phyloP scores from a whole-genome alignment of 2,797 vertebrate genomes.

The Enteromius mattozi region DNA sequence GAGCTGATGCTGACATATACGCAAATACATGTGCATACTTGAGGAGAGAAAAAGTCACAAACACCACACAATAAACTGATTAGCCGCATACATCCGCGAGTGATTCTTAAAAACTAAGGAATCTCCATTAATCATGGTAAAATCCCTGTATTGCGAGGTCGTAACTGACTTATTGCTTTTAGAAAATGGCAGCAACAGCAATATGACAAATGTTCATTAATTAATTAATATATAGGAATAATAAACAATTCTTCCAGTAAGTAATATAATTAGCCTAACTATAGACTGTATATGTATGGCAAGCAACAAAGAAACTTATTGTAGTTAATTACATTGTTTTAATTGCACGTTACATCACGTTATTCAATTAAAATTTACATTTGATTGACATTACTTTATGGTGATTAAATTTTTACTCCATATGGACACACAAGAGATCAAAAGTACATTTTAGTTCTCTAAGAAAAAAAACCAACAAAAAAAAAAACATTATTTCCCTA shows the following conservation, averaged over 20 bases:
- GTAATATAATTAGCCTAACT: background rate
- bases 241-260: background rate
- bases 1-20: background rate
- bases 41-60: background rate
- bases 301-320: background rate
- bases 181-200: background rate
- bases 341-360: background rate
- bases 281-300: background rate
- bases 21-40: conserved; percentile 12
- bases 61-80: background rate
- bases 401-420: background rate
- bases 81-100: background rate
- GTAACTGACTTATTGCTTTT: background rate
- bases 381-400: background rate
- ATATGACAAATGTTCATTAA: background rate
- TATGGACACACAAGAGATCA: background rate
- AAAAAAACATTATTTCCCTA: conserved; percentile 70
- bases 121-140: background rate
- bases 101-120: background rate
- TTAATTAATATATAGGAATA: background rate
- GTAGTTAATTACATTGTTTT: background rate
- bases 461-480: background rate
- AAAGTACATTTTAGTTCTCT: conserved; percentile 36
- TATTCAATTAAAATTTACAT: background rate
- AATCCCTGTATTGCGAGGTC: background rate